phyloP scores from a whole-genome alignment of 2,113 vertebrate species.

The Empidonax traillii region DNA sequence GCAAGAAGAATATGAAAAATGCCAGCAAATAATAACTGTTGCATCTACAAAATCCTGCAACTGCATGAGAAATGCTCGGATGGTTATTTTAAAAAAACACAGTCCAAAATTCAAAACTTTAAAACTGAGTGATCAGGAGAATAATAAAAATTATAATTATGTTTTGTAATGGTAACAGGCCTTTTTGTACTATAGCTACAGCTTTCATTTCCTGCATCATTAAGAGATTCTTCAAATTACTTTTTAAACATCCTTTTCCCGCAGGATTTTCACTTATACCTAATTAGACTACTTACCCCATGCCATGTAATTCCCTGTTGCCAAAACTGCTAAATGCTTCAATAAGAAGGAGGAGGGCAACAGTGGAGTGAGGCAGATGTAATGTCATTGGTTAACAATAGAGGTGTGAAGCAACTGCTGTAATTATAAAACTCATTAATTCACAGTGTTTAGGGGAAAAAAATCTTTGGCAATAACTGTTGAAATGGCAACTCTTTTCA shows the following conservation, averaged over 20 bases:
- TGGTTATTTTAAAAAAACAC: neutral
- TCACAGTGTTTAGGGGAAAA: slow-evolving; percentile 46
- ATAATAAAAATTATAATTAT: neutral
- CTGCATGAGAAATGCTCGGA: neutral
- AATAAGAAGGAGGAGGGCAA: slow-evolving; percentile 75
- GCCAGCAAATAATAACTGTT: neutral
- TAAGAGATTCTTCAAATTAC: slow-evolving; percentile 81
- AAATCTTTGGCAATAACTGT: slow-evolving; percentile 56
- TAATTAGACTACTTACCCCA: slow-evolving; percentile 83
- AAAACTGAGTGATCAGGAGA: neutral
- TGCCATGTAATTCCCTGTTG: slow-evolving; percentile 80
- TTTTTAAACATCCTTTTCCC: slow-evolving; percentile 76
- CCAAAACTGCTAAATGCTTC: slow-evolving; percentile 85
- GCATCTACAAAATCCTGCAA: neutral
- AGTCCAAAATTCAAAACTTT: slow-evolving; percentile 12
- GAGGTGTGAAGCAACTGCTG: slow-evolving; percentile 82
- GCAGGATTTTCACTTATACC: slow-evolving; percentile 80
- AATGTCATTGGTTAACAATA: slow-evolving; percentile 81
- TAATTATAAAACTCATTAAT: slow-evolving; percentile 84
- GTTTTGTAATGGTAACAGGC: slow-evolving; percentile 29
- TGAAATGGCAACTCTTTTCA: slow-evolving; percentile 63
- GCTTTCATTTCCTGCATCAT: slow-evolving; percentile 75
- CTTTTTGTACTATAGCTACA: slow-evolving; percentile 44
- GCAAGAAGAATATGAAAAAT: neutral
- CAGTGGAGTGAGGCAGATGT: slow-evolving; percentile 83